Percentiles rank a stretch among this genome's conserved stretches.
These are phyloP conservation scores for Meleagris gallopavo DNA, from an alignment of 2,113 vertebrate genomes.

Conservation along the genomic window DNA sequence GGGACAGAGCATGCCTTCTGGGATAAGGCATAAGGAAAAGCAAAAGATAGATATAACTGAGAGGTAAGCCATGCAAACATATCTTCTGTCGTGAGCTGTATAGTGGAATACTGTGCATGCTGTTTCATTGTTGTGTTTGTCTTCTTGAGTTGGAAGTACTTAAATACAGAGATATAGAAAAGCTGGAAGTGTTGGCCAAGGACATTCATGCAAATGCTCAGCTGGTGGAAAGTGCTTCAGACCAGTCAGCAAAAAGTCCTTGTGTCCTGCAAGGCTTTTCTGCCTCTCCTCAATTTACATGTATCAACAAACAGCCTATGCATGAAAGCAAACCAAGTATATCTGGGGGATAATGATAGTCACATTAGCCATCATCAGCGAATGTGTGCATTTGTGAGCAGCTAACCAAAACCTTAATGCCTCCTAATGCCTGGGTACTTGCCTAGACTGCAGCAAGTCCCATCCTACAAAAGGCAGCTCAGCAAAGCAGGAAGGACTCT, in stretches of 20 bases:
- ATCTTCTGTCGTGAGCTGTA: background rate
- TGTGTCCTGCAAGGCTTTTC: background rate
- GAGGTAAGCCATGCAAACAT: background rate
- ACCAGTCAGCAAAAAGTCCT: background rate
- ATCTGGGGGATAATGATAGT: background rate
- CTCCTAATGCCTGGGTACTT: accelerated
- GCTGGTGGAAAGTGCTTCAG: background rate
- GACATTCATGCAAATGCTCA: background rate
- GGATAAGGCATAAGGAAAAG: background rate
- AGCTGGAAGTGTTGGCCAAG: background rate
- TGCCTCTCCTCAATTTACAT: background rate
- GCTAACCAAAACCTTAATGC: background rate
- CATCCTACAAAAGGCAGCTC: background rate
- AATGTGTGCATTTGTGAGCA: background rate
- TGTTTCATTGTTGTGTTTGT: background rate
- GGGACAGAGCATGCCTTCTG: background rate
- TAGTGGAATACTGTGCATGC: background rate
- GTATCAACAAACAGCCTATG: background rate
- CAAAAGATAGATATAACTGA: background rate
- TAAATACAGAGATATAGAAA: background rate
- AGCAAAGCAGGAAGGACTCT: slow-evolving; percentile 12
- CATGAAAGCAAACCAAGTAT: background rate
- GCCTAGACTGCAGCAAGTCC: accelerated
- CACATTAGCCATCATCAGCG: background rate
- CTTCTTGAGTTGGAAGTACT: background rate